Evolutionary conservation across 1,140 invertebrate species (phyloP).

Genomic region (Hycleus cichorii): DNA sequence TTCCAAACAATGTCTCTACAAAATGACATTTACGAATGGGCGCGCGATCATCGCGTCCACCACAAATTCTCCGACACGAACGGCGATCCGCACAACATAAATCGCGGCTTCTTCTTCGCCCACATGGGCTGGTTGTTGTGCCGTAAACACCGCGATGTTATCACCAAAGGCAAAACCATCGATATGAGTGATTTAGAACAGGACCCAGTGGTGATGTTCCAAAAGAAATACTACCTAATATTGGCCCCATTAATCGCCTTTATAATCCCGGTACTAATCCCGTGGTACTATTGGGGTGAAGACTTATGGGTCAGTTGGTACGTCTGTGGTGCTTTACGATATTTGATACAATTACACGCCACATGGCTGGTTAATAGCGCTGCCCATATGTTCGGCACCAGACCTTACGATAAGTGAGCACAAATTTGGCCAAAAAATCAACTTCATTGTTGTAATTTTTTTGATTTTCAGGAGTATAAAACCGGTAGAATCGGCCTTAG

Average conservation of each 20-base stretch:
- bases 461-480: too few species aligned
- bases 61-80: constrained; percentile 86
- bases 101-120: constrained; percentile 62
- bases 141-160: constrained; percentile 56
- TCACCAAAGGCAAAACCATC: constrained; percentile 54
- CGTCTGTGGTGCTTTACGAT: constrained; percentile 53
- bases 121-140: constrained; percentile 58
- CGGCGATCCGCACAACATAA: constrained; percentile 81
- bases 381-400: constrained; percentile 66
- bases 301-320: constrained; percentile 47
- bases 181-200: constrained; percentile 62
- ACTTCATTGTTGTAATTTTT: too few species aligned
- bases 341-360: constrained; percentile 54
- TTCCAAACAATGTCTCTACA: constrained; percentile 53
- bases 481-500: too few species aligned
- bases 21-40: constrained; percentile 65
- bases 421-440: too few species aligned
- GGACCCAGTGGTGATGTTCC: constrained; percentile 65
- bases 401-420: constrained; percentile 64
- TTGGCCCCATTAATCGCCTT: background rate
- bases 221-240: constrained; percentile 44
- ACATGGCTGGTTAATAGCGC: constrained; percentile 76
- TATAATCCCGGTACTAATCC: background rate
- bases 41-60: constrained; percentile 78
- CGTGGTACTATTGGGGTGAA: constrained; percentile 42